These are phyloP conservation scores for Coptodon rendalli DNA, from an alignment of 2,113 vertebrate species.

Conservation along the genomic window DNA sequence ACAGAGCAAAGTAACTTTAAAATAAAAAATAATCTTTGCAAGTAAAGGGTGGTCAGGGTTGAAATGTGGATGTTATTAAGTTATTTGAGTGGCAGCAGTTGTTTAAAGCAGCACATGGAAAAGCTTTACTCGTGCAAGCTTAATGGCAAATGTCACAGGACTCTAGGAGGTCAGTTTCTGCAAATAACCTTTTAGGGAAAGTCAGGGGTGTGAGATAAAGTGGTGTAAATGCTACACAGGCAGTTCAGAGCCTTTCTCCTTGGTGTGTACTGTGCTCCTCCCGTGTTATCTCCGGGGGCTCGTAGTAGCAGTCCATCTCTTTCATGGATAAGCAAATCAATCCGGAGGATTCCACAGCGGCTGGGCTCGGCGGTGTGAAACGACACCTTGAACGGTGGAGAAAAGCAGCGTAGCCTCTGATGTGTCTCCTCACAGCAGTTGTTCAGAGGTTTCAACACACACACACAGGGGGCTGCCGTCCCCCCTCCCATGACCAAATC, in stretches of 20 bases:
- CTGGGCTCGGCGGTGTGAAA: conserved; percentile 41
- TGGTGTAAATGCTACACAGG: conserved; percentile 47
- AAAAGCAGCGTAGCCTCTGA: conserved; percentile 49
- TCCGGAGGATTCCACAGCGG: conserved; percentile 38
- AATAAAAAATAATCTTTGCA: not conserved
- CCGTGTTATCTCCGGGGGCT: conserved; percentile 30
- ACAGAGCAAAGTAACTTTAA: not conserved
- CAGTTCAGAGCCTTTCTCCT: conserved; percentile 12
- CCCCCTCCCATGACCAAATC: conserved; percentile 68
- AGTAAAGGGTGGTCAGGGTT: not conserved
- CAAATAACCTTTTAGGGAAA: not conserved
- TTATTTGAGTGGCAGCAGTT: not conserved
- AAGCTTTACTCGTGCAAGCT: not conserved
- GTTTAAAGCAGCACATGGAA: not conserved
- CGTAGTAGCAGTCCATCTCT: conserved; percentile 35
- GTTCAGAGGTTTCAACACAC: conserved; percentile 64
- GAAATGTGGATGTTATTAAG: not conserved
- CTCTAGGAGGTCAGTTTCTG: not conserved
- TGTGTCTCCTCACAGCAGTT: conserved; percentile 71
- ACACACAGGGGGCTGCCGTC: not conserved
- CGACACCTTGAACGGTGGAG: conserved; percentile 45
- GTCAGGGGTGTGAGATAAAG: conserved; percentile 5
- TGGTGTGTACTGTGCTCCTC: not conserved
- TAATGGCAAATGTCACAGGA: not conserved
- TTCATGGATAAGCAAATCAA: conserved; percentile 58